Evolutionary conservation across 2,113 vertebrate genomes (phyloP), one percentile per base, ranked within the genome.

Genomic region (Lophius piscatorius): DNA sequence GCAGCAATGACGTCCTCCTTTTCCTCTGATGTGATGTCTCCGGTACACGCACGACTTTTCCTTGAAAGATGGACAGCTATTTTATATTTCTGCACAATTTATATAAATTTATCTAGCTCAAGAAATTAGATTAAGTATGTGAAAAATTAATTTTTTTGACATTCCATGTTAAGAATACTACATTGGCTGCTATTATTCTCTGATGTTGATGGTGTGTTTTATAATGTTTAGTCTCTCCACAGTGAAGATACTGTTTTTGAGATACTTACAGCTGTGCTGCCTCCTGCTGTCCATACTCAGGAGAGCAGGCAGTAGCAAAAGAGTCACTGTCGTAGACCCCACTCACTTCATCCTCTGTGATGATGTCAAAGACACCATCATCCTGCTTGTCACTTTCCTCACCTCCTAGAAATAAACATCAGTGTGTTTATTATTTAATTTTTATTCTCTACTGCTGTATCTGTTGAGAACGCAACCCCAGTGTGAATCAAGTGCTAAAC

Each of bases 341-440:
- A 51, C 92, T 95, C 68, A 97, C 77, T 70, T 98, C 96, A 35
- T 98, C 96, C 28, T 98, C 95, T 4, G 96, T 96, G 90, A 98
- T 98, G 79, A 98, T 96, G 89, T 97, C 95, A 76, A 95, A 98
- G 18, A 89, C 83, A 0, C 84, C 91, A 31, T 98, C 96, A 3
- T 96, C 94, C 2, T 66, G 88, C 20, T 88, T 82, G 41, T 90
- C 88, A 42, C 48, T 63, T 55, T 76, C 87, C 6, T 58, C 78
- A 39, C 73, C 58, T 49, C 66, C 92, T 91, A 70, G 31, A 66
- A 55, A 52, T 60, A 4, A 63, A 41, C 13, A 60, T 9, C 14
- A 35, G 1, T 28, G 31, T 17, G 9, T 20, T 76, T 0, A 36
- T 21, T 13, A 14, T 12, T 51, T 7, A 8, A 38, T 12, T 35